Evolutionary conservation across 1,140 invertebrate species (phyloP).

Genomic region (Augochlora pura): DNA sequence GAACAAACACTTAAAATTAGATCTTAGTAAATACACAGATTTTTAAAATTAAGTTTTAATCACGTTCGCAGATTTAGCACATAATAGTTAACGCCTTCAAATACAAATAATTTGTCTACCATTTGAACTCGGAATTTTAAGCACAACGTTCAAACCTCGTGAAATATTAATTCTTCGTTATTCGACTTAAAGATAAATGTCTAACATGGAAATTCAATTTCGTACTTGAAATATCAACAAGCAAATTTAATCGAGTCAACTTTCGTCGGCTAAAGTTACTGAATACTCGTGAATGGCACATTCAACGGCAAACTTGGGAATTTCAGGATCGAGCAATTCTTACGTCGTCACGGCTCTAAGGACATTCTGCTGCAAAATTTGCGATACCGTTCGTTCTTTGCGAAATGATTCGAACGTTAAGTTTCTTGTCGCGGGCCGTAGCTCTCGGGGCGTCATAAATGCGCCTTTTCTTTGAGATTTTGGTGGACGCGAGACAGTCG

Average conservation of each 20-base stretch:
- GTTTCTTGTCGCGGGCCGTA: neutral
- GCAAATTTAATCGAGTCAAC: neutral
- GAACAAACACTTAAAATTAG: too few species aligned
- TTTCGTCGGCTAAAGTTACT: too few species aligned
- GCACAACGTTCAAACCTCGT: too few species aligned
- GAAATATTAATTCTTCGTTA: too few species aligned
- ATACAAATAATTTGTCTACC: too few species aligned
- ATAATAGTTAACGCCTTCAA: too few species aligned
- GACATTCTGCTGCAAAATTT: neutral
- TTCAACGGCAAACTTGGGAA: neutral
- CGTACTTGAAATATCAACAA: neutral
- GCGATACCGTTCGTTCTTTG: neutral
- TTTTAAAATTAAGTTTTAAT: too few species aligned
- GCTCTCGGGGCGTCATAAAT: neutral
- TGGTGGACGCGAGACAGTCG: constrained; percentile 11
- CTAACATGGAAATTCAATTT: neutral
- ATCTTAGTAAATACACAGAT: too few species aligned
- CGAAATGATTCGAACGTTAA: neutral
- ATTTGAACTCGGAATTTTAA: too few species aligned
- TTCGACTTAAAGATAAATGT: neutral
- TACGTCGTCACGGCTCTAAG: too few species aligned
- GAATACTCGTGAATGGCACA: neutral
- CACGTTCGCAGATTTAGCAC: too few species aligned
- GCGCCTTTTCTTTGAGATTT: constrained; percentile 22
- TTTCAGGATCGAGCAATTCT: too few species aligned